A percentile compares a stretch with the other conserved stretches of the same genome.
These are phyloP conservation scores for Ctenopoma kingsleyae DNA, from an alignment of 2,797 vertebrate genomes.

Conservation along the genomic window DNA sequence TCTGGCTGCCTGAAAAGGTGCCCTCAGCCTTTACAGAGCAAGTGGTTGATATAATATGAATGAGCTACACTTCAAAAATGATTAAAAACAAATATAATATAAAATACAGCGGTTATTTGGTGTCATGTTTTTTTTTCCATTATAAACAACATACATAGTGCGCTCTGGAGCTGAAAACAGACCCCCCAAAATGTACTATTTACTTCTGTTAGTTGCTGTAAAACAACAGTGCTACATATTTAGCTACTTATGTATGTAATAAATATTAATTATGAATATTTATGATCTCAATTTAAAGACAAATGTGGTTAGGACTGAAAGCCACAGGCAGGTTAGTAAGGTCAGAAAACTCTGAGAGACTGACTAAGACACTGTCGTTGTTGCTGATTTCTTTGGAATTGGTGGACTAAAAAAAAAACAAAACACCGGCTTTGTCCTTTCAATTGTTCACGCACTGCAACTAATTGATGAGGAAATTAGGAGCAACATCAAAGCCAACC, in stretches of 20 bases:
- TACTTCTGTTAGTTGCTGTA: background rate
- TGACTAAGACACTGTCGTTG: background rate
- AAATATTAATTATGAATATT: background rate
- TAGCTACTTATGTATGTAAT: background rate
- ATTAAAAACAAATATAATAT: background rate
- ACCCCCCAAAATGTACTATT: background rate
- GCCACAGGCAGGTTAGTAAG: background rate
- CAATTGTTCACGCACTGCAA: conserved; percentile 15
- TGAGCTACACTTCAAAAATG: background rate
- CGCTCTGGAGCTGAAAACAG: background rate
- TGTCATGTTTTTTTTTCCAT: background rate
- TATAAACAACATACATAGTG: background rate
- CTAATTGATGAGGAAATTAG: conserved; percentile 52
- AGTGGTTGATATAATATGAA: background rate
- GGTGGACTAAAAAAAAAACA: conserved; percentile 10
- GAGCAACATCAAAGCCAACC: conserved; percentile 19
- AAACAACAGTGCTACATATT: background rate
- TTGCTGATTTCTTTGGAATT: conserved; percentile 1
- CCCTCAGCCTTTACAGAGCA: background rate
- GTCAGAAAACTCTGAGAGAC: background rate
- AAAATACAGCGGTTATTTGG: background rate
- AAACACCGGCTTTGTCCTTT: background rate
- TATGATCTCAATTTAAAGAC: background rate
- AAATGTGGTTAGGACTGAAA: background rate
- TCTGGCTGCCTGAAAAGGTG: background rate